Evolutionary conservation across 2,113 vertebrate genomes (phyloP).

Genomic region (Pelmatolapia mariae): DNA sequence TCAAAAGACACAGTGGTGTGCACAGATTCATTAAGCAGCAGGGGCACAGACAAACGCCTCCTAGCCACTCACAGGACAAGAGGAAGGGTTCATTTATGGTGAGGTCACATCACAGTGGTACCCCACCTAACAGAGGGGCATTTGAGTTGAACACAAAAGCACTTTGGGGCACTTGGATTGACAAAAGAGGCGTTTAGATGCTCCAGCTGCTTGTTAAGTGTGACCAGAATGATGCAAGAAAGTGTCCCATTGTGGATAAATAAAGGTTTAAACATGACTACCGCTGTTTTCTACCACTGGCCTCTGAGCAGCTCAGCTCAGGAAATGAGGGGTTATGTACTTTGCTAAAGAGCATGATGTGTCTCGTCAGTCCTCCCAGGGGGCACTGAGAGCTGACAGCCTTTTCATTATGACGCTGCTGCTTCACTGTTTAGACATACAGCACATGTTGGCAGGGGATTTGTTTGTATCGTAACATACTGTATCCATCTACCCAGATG

Average conservation of each 20-base stretch:
- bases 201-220: neutral
- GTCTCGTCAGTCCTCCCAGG: neutral
- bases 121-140: neutral
- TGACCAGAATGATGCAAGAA: neutral
- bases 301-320: neutral
- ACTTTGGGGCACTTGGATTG: neutral
- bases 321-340: neutral
- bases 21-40: neutral
- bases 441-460: neutral
- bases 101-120: neutral
- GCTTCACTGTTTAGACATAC: neutral
- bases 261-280: neutral
- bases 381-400: neutral
- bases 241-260: neutral
- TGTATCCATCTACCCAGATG: slow-evolving; percentile 6
- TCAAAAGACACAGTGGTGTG: neutral
- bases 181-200: neutral
- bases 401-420: neutral
- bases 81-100: neutral
- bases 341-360: neutral
- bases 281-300: neutral
- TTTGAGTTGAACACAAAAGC: neutral
- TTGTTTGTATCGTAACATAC: slow-evolving; percentile 21
- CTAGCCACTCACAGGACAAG: neutral
- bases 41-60: neutral